Percentiles rank a stretch among this genome's conserved stretches.
phyloP scores from a whole-genome alignment of 2,888 invertebrate genomes.

The Drosophila meridionalis region DNA sequence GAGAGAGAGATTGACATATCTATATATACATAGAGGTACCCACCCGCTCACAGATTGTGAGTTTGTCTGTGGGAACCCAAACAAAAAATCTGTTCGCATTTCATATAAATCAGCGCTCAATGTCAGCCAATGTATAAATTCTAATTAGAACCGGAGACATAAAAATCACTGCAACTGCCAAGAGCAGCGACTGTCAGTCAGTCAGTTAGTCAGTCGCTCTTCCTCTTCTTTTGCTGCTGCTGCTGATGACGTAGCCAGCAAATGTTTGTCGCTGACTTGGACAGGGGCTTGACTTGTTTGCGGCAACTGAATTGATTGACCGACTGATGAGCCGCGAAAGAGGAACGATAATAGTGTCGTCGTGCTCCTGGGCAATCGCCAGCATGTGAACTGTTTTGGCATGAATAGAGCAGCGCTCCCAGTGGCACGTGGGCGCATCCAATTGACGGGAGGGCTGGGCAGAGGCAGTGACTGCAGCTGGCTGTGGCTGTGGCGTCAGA shows the following conservation, averaged over 20 bases:
- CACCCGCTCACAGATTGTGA: conserved; percentile 3
- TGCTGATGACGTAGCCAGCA: conserved; percentile 6
- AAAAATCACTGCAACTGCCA: conserved; percentile 62
- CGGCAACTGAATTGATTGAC: conserved; percentile 66
- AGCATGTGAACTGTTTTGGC: conserved; percentile 14
- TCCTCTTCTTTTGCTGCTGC: neutral
- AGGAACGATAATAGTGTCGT: conserved; percentile 53
- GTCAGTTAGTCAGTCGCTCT: neutral
- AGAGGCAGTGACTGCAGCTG: conserved; percentile 2
- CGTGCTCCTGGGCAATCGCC: conserved; percentile 17
- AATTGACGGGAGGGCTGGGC: conserved; percentile 17
- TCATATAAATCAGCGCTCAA: conserved; percentile 75
- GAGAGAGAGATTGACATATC: neutral
- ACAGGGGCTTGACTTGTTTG: conserved; percentile 48
- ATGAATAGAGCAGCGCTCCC: conserved; percentile 38
- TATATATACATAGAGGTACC: neutral
- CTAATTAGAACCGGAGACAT: conserved; percentile 78
- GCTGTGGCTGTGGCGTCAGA: conserved; percentile 43
- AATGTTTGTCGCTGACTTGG: conserved; percentile 33
- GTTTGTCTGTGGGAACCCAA: conserved; percentile 62
- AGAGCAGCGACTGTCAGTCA: conserved; percentile 27
- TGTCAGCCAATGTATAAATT: conserved; percentile 66
- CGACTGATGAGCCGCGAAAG: conserved; percentile 49
- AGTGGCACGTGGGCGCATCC: conserved; percentile 68
- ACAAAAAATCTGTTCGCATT: conserved; percentile 51